A percentile compares a stretch with the other conserved stretches of the same genome.
Conservation (phyloP, 2,113 vertebrate genomes). For the Poeciliopsis retropinna region DNA sequence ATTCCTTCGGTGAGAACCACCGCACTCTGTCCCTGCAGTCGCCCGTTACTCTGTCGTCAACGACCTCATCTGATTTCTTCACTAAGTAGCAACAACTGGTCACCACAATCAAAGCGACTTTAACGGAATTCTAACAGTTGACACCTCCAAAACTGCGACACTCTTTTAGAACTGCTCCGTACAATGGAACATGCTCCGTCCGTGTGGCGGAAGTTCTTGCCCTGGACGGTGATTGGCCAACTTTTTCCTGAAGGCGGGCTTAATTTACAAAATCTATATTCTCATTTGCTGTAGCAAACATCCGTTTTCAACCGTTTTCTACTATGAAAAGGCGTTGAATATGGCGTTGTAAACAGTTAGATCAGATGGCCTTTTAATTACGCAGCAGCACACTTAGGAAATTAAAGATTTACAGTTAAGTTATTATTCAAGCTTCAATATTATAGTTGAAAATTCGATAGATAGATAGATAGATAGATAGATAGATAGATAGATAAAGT, state of each 20-base stretch:
- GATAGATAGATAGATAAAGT: not conserved
- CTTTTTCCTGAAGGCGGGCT: constrained; percentile 23
- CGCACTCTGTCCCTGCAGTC: not conserved
- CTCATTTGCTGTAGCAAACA: constrained; percentile 46
- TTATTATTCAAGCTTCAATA: no score
- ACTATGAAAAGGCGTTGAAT: constrained; percentile 47
- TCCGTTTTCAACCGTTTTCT: constrained; percentile 52
- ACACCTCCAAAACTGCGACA: constrained; percentile 41
- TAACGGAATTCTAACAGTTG: constrained; percentile 6
- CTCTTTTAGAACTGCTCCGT: constrained; percentile 54
- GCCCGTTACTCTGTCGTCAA: not conserved
- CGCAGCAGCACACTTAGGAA: no score
- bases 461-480: not conserved
- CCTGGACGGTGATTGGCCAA: constrained; percentile 56
- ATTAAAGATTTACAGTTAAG: no score
- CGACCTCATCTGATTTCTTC: not conserved
- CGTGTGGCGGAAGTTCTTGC: constrained; percentile 78
- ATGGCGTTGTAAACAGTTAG: constrained; percentile 23
- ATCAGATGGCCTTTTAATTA: not conserved
- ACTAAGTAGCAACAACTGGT: not conserved
- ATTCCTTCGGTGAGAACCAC: constrained; percentile 51
- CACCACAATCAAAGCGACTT: constrained; percentile 1
- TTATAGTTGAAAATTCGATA: no score
- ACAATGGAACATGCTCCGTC: constrained; percentile 77
- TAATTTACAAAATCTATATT: rapidly evolving